phyloP scores from a whole-genome alignment of 1,140 invertebrate genomes.

The Trichonephila inaurata region DNA sequence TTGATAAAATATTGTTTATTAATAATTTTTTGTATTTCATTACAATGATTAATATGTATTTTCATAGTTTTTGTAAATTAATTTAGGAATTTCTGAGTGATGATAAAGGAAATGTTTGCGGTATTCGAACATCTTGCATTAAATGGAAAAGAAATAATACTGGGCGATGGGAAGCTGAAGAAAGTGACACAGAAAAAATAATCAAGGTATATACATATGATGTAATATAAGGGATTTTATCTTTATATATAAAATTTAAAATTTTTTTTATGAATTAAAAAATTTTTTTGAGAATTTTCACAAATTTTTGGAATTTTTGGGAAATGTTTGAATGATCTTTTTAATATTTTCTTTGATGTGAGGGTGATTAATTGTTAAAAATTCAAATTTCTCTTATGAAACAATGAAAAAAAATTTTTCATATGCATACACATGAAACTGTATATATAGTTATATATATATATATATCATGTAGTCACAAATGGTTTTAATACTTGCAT shows the following conservation, averaged over 20 bases:
- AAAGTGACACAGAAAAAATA: conserved; percentile 88
- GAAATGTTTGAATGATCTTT: no score
- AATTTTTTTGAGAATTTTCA: no score
- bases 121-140: conserved; percentile 93
- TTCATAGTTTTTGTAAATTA: neutral
- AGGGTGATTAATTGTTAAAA: no score
- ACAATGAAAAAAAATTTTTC: no score
- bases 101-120: conserved; percentile 92
- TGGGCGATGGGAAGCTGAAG: conserved; percentile 96
- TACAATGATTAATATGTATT: neutral
- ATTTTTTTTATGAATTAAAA: neutral
- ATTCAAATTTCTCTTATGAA: no score
- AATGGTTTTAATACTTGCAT: no score
- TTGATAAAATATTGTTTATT: no score
- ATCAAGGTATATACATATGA: conserved; percentile 79
- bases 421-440: no score
- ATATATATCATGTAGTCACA: no score
- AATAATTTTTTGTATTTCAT: neutral
- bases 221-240: neutral
- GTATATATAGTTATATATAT: no score
- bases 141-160: conserved; percentile 94
- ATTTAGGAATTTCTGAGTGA: conserved; percentile 92
- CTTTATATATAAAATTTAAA: conserved; percentile 64
- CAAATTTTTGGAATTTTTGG: no score
- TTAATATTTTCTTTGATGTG: no score